phyloP scores from a whole-genome alignment of 2,888 invertebrate species.

The Caenorhabditis becei region DNA sequence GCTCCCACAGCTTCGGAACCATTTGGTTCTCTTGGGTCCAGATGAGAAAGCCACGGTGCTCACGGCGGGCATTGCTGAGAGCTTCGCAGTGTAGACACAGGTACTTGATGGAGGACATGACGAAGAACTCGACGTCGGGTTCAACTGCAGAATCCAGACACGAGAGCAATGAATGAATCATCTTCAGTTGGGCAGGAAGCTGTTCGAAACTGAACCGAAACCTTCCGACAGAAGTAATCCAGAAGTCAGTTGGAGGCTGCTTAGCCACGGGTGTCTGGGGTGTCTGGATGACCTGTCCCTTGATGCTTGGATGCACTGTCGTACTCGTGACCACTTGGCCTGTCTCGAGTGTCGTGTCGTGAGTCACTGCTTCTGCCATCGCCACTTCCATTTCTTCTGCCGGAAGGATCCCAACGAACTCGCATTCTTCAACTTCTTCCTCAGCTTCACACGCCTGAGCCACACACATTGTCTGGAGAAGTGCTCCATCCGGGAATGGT shows the following conservation, averaged over 20 bases:
- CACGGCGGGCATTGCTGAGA: conserved; percentile 90
- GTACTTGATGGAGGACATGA: conserved; percentile 92
- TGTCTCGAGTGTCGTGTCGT: conserved; percentile 88
- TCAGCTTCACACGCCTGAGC: conserved; percentile 64
- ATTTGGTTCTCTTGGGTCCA: conserved; percentile 89
- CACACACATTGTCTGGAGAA: conserved; percentile 39
- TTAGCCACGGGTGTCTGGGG: conserved; percentile 56
- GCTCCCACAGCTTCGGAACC: conserved; percentile 88
- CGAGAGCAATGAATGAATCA: conserved; percentile 92
- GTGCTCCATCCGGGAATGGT: conserved; percentile 27
- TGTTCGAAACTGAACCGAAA: conserved; percentile 93
- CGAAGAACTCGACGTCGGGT: conserved; percentile 93
- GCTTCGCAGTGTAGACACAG: conserved; percentile 95
- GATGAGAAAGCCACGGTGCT: conserved; percentile 85
- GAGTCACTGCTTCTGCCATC: conserved; percentile 91
- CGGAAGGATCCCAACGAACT: conserved; percentile 91
- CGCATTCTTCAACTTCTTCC: conserved; percentile 88
- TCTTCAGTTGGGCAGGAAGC: conserved; percentile 92
- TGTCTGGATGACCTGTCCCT: conserved; percentile 52
- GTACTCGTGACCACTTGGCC: conserved; percentile 88
- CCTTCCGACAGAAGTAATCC: conserved; percentile 94
- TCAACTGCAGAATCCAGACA: conserved; percentile 85
- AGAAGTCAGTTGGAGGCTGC: conserved; percentile 84
- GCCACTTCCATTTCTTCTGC: conserved; percentile 87
- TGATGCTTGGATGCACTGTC: conserved; percentile 85